These are phyloP conservation scores for Metellina segmentata DNA, from an alignment of 2,888 invertebrate genomes.

Conservation along the genomic window DNA sequence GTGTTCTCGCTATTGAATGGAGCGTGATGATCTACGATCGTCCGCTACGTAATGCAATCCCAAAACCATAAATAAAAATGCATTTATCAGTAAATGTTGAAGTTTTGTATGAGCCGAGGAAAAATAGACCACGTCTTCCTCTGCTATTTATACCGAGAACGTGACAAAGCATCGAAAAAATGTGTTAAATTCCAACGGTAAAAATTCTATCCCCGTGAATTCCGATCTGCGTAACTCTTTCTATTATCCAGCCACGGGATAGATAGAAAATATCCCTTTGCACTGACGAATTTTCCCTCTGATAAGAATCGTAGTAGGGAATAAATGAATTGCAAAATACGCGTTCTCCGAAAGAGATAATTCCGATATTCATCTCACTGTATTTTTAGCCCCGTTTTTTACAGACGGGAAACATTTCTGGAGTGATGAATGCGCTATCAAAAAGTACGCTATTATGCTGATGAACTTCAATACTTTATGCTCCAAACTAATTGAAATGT, in stretches of 20 bases:
- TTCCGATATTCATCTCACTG: neutral
- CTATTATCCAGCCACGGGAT: neutral
- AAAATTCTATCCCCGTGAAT: constrained; percentile 56
- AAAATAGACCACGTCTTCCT: constrained; percentile 45
- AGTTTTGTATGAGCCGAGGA: constrained; percentile 40
- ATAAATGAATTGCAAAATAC: constrained; percentile 32
- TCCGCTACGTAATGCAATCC: neutral
- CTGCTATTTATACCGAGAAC: constrained; percentile 52
- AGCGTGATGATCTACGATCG: constrained; percentile 12
- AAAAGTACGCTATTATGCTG: neutral
- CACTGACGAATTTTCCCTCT: neutral
- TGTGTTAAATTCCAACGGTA: constrained; percentile 55
- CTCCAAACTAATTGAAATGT: neutral
- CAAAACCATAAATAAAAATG: constrained; percentile 43
- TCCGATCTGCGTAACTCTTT: constrained; percentile 21
- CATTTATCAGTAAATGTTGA: constrained; percentile 54
- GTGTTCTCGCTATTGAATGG: neutral
- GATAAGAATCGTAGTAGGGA: constrained; percentile 3
- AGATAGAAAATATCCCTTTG: neutral
- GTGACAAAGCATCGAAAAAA: constrained; percentile 66
- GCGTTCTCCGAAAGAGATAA: neutral
- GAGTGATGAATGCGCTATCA: constrained; percentile 11
- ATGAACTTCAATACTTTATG: neutral
- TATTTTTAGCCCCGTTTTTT: constrained; percentile 20
- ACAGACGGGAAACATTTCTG: neutral